phyloP scores from a whole-genome alignment of 1,140 invertebrate genomes.

The Littorina saxatilis region DNA sequence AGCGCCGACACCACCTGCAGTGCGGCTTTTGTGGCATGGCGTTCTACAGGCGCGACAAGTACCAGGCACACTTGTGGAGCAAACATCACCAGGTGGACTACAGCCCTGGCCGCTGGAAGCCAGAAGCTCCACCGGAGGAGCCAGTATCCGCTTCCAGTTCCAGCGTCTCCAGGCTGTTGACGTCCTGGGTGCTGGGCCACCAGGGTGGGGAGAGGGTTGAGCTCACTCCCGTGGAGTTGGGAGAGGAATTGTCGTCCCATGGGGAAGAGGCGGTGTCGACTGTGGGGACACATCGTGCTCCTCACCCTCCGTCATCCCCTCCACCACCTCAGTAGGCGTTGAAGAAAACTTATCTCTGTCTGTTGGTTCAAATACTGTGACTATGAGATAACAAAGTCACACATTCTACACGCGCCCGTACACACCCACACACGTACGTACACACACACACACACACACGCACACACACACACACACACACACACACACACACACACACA shows the following conservation, averaged over 20 bases:
- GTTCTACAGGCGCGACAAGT: conserved; percentile 5
- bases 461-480: neutral
- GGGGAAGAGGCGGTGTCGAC: too few relatives aligned
- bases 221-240: too few relatives aligned
- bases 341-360: neutral
- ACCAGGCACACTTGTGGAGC: neutral
- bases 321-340: neutral
- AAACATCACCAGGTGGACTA: neutral
- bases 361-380: neutral
- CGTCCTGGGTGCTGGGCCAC: too few relatives aligned
- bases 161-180: too few relatives aligned
- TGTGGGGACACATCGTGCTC: neutral
- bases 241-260: too few relatives aligned
- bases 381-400: neutral
- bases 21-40: neutral
- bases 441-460: neutral
- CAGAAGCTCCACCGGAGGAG: too few relatives aligned
- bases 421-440: neutral
- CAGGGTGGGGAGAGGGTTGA: too few relatives aligned
- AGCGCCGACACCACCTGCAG: conserved; percentile 8
- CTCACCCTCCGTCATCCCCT: neutral
- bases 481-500: neutral
- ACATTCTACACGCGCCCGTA: neutral
- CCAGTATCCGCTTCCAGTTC: too few relatives aligned
- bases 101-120: neutral